Evolutionary conservation across 2,113 vertebrate genomes (phyloP).

Genomic region (Glareola pratincola): DNA sequence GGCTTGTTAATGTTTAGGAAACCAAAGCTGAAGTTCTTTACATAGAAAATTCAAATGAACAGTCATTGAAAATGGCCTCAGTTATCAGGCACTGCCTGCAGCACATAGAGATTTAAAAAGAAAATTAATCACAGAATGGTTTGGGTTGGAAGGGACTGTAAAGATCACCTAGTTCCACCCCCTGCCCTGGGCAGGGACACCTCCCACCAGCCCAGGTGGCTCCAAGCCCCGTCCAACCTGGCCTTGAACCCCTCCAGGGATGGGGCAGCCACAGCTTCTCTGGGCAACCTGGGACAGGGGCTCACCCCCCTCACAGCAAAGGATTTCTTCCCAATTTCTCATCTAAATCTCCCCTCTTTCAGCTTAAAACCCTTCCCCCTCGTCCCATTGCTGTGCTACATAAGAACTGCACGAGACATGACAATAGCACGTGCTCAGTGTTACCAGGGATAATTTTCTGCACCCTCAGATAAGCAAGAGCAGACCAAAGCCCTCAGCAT

Average conservation of each 20-base stretch:
- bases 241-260: background rate
- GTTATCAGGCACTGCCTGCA: background rate
- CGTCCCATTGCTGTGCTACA: background rate
- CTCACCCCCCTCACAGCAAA: background rate
- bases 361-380: background rate
- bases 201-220: background rate
- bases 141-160: background rate
- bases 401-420: accelerated
- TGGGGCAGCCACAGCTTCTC: background rate
- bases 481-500: too few species aligned
- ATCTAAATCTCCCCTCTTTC: background rate
- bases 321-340: background rate
- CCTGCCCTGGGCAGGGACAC: background rate
- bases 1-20: background rate
- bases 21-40: background rate
- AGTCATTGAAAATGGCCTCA: background rate
- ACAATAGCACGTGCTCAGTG: accelerated
- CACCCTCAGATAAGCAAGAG: accelerated
- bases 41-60: background rate
- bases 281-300: background rate
- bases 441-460: background rate
- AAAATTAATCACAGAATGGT: background rate
- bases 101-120: background rate
- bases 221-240: background rate
- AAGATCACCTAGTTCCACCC: background rate